These are phyloP conservation scores for Anomalospiza imberbis DNA, from an alignment of 2,797 vertebrate species.

Conservation along the genomic window DNA sequence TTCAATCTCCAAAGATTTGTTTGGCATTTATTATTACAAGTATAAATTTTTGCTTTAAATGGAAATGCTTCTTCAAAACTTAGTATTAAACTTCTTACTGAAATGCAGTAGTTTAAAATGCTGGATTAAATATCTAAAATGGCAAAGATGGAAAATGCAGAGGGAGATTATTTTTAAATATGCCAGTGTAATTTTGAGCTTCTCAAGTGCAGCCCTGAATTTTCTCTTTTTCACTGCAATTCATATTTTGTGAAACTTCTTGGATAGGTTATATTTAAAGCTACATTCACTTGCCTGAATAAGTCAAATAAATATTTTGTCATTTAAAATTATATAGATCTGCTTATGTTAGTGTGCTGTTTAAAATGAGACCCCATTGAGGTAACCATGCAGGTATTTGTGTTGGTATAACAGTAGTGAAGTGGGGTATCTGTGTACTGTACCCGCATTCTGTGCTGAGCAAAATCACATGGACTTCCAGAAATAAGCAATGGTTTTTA, in stretches of 20 bases:
- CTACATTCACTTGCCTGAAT: slow-evolving; percentile 27
- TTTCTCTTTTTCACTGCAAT: slow-evolving; percentile 35
- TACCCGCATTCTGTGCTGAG: slow-evolving; percentile 50
- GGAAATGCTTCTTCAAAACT: not conserved
- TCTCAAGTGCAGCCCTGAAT: not conserved
- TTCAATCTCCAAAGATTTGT: not conserved
- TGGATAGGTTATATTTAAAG: slow-evolving; percentile 37
- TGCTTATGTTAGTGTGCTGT: slow-evolving; percentile 5
- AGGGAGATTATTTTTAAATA: slow-evolving; percentile 15
- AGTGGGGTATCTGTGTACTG: slow-evolving; percentile 42
- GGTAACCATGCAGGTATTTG: slow-evolving; percentile 34
- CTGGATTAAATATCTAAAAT: slow-evolving; percentile 1
- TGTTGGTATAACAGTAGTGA: slow-evolving; percentile 36
- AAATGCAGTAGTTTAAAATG: slow-evolving; percentile 6
- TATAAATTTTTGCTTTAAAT: not conserved
- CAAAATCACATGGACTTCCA: slow-evolving; percentile 64
- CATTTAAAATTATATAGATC: slow-evolving; percentile 16
- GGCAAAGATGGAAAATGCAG: not conserved
- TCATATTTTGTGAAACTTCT: slow-evolving; percentile 40
- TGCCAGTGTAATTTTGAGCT: not conserved
- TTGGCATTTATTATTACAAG: not conserved
- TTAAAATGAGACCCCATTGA: slow-evolving; percentile 14
- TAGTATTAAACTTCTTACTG: not conserved
- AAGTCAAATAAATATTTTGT: slow-evolving; percentile 46
- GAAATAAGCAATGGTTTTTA: slow-evolving; percentile 59